Evolutionary conservation across 1,140 invertebrate species (phyloP), one percentile per base, ranked within the genome.

Genomic region (Zaprionus camerounensis): DNA sequence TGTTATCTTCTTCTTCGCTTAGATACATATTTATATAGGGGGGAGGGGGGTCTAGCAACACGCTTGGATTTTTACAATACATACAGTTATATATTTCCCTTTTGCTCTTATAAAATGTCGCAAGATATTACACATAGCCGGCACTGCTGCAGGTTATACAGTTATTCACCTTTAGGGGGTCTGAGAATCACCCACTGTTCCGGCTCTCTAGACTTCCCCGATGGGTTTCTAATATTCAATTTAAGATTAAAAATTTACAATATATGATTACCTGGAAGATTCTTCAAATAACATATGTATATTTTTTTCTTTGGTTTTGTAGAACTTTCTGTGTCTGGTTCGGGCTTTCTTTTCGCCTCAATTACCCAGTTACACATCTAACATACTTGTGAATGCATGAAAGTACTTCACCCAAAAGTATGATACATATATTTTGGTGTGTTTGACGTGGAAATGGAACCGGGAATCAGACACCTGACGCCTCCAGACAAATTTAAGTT

Each of bases 81-180:
- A 44, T 76, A 76, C 73, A 76, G 31, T 64, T 67, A 31, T 68
- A 24, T 58, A 58, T 68, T 68, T 31, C 26, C 34, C 63, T 31
- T 78, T 78, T 67, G 56, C 46, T 75, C 66, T 79, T 90, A 90
- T 46, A 76, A 80, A 69, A 56, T 57, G 80, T 80, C 53, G 76
- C 74, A 61, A 59, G 81, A 77, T 90, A 90, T 90, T 90, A 90
- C 86, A 90, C 86, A 78, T 90, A 66, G 71, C 86, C 86, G 86
- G 86, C 86, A 85, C 86, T 90, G 72, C 72, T 79, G 74, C 51
- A 64, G 56, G 26, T 66, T 76, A 28, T 58, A 72, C 49, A 59
- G 6, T 38, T 67, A 46, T 62, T 28, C 57, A 38, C 5, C n/a
- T 3, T 22, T 3, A 20, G 9, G 46, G 46, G 46, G 20, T 20